Evolutionary conservation across 2,888 invertebrate genomes (phyloP), one percentile per base, ranked within the genome.

Genomic region (Sussaba pulchella): DNA sequence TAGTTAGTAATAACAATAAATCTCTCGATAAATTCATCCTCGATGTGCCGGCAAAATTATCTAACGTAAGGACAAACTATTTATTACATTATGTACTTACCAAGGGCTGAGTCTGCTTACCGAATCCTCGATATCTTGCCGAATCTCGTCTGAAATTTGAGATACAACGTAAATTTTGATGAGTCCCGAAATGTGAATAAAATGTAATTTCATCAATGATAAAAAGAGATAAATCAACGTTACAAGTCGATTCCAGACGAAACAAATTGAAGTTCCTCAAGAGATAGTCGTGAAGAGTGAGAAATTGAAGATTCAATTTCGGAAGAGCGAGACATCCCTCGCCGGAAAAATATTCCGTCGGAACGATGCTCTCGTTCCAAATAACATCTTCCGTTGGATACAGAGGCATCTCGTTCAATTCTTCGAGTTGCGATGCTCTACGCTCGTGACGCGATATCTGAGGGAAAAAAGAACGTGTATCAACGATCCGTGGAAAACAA

Each of bases 351-450:
- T 99, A 99, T 88, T 99, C 99, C 0, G 98, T 97, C 0, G 99
- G 99, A 0, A 99, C 99, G 52, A 99, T 95, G 90, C 99, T 99
- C 92, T 99, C 99, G 92, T 99, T 98, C 99, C 99, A 99, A 86
- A 99, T 98, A 1, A 99, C 96, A 78, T 97, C 96, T 92, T 99
- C 99, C 0, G 99, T 99, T 0, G 99, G 99, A 91, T 99, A 99
- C 0, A 99, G 93, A 0, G 99, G 99, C 98, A 99, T 99, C 86
- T 98, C 97, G 92, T 99, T 99, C 10, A 99, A 93, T 72, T 97
- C 97, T 90, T 99, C 98, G 70, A 99, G 93, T 89, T 99, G 99
- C 0, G 99, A 99, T 41, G 96, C 95, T 64, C 98, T 94, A 47
- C 96, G 94, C 91, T 99, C 98, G 91, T 99, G 98, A 1, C 97